Evolutionary conservation across 2,888 invertebrate genomes (phyloP).

Genomic region (Imbricaverruca yamaguchii): DNA sequence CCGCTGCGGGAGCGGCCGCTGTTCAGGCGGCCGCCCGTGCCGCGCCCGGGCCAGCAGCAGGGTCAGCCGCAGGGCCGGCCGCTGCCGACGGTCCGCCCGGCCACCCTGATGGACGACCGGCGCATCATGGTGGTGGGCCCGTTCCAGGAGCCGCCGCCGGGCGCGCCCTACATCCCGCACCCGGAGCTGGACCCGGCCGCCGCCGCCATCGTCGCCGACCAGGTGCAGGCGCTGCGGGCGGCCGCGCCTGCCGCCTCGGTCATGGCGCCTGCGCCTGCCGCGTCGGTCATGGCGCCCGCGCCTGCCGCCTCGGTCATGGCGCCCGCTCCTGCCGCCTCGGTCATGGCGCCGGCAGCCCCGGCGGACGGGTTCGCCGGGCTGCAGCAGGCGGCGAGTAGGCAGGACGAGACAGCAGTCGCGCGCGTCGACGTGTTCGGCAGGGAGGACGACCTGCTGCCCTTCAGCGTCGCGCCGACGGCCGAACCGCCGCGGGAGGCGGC

Average conservation of each 20-base stretch:
- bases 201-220: too few species aligned
- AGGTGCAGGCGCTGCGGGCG: too few species aligned
- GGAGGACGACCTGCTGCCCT: background rate
- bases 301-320: too few species aligned
- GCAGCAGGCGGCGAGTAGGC: too few species aligned
- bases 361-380: too few species aligned
- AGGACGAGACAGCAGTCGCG: background rate
- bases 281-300: too few species aligned
- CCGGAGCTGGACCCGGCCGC: background rate
- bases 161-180: background rate
- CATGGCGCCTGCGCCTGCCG: too few species aligned
- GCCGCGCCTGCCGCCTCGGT: too few species aligned
- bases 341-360: too few species aligned
- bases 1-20: background rate
- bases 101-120: conserved; percentile 4
- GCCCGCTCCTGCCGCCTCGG: too few species aligned
- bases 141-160: background rate
- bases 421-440: background rate
- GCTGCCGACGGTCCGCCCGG: background rate
- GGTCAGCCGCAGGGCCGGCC: background rate
- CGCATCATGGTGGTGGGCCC: background rate
- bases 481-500: too few species aligned
- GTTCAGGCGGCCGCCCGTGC: background rate
- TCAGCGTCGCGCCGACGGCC: background rate
- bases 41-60: background rate